Evolutionary conservation across 2,888 invertebrate genomes (phyloP), one percentile per base, ranked within the genome.

Genomic region (Pyralis farinalis): DNA sequence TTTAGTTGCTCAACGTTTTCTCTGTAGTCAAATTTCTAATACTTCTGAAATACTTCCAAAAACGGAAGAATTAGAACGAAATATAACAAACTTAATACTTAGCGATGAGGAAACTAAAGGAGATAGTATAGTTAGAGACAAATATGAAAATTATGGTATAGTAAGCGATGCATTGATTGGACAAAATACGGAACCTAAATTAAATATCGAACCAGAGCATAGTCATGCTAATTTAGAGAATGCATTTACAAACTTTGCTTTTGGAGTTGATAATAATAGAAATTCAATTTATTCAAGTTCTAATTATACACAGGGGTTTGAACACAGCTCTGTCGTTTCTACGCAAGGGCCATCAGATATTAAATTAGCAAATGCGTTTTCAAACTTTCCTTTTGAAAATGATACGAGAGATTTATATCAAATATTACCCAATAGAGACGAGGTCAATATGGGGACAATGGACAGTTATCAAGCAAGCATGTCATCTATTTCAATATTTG

Each of bases 401-500:
- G 42, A 37, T 4, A 36, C 22, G 34, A 29, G 21, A 27, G 33
- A 33, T 16, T 33, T 33, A 25, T 34, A 20, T 12, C 16, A 12
- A 7, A 36, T 10, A 9, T 11, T 20, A 32, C n/a, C 25, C 11
- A 12, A 31, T 3, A 28, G 27, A 20, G 27, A 39, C 9, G 11
- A 28, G 7, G 3, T 32, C 3, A 32, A 32, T 11, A 28, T 25
- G 4, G 27, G 22, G 12, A 3, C 25, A 3, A 28, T 4, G 9
- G 27, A 27, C 9, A n/a, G 8, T 7, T 16, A n/a, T 28, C 12
- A 12, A 20, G 8, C 64, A 16, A 61, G 57, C 21, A 60, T 71
- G 3, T 58, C 71, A 7, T 56, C 67, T 6, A 58, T 65, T 9
- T 67, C 76, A 1, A 43, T 74, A 20, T 70, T 69, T 47, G 71